These are phyloP conservation scores for Diabrotica balteata DNA, from an alignment of 2,888 invertebrate species.

Conservation along the genomic window DNA sequence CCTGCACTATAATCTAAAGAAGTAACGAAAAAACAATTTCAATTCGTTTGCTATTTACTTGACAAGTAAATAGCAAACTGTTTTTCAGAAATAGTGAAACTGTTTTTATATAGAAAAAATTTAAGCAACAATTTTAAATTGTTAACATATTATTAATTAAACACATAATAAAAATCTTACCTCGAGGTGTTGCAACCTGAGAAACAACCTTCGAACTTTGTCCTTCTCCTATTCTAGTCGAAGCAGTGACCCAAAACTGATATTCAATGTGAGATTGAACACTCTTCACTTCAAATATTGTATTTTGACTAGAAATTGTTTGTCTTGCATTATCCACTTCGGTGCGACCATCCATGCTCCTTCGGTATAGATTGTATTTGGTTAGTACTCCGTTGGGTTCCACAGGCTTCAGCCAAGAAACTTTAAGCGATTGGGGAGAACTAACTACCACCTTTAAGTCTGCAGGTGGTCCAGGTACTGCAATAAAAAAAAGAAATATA, in stretches of 20 bases:
- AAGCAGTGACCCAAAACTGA: slow-evolving; percentile 81
- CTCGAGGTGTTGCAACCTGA: slow-evolving; percentile 70
- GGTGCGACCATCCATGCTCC: slow-evolving; percentile 72
- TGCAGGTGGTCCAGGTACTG: slow-evolving; percentile 80
- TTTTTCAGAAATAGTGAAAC: no score
- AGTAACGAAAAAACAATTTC: no score
- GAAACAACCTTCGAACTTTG: slow-evolving; percentile 74
- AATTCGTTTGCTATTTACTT: no score
- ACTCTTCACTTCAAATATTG: slow-evolving; percentile 71
- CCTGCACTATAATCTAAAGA: no score
- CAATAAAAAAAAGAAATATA: slow-evolving; percentile 23
- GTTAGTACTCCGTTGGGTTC: slow-evolving; percentile 80
- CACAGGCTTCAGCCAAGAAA: slow-evolving; percentile 79
- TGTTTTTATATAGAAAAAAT: no score
- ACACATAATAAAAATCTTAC: slow-evolving; percentile 48
- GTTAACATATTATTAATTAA: no score
- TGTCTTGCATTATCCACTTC: slow-evolving; percentile 74
- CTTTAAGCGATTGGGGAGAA: slow-evolving; percentile 74
- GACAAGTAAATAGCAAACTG: no score
- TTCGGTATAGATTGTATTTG: slow-evolving; percentile 76
- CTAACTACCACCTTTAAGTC: slow-evolving; percentile 82
- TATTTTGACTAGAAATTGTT: slow-evolving; percentile 69
- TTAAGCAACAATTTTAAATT: no score
- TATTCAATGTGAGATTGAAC: slow-evolving; percentile 75
- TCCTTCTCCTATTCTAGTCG: slow-evolving; percentile 79